Evolutionary conservation across 2,797 vertebrate species (phyloP), one percentile per base, ranked within the genome.

Genomic region (Leuciscus waleckii): DNA sequence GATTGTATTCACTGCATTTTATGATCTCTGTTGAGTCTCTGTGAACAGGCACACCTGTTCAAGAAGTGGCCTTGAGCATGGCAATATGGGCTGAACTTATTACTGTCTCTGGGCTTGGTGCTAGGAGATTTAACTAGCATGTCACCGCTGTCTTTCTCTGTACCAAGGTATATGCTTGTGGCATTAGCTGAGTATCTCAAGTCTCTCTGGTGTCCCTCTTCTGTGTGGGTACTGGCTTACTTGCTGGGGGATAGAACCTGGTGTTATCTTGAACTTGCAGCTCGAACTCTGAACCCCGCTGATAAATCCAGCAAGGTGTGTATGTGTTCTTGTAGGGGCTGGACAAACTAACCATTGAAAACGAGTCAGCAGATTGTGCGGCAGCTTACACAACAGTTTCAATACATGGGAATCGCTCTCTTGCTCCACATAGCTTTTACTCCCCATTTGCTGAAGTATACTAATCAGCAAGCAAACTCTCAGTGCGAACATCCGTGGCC

Each of bases 1-100:
- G 41, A 73, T 19, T 73, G n/a, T 29, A 73, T 43, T 41, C 41
- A 73, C 13, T 49, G 41, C n/a, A 73, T 14, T 29, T 73, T 73
- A 43, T 29, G 41, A 73, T 49, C 41, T 49, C 6, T 9, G n/a
- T 73, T 73, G 1, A 73, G 23, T 29, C n/a, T 46, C 41, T 29
- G 41, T n/a, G 49, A 73, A 73, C n/a, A 46, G 41, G n/a, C 41
- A 73, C 41, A 73, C 41, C 70, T n/a, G 7, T 46, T 73, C 41
- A 73, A 9, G 6, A 46, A 46, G 70, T 29, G 70, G 2, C 49
- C n/a, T 73, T 73, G n/a, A 73, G 1, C 41, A 17, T 73, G 2
- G 3, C 7, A 46, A 73, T 46, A 29, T 8, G 7, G 41, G n/a
- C 41, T 29, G 69, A 46, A 29, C 5, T 19, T 39, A 21, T 70